Conservation (phyloP, 2,113 vertebrate species). For the Lathamus discolor region DNA sequence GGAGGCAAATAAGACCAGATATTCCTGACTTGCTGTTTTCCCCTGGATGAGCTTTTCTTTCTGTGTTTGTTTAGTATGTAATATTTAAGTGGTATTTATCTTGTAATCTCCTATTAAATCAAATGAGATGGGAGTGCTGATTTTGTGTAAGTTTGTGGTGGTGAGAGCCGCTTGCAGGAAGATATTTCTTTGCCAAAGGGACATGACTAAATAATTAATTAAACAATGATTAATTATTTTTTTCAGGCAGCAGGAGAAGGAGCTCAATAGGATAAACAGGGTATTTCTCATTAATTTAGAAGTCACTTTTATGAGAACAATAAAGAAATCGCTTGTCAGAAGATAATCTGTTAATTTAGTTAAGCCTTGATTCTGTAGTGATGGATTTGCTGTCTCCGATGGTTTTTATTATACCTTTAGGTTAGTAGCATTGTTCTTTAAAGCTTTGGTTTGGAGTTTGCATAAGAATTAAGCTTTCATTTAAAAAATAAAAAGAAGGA, state of each 20-base stretch:
- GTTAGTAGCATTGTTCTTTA: background rate
- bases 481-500: background rate
- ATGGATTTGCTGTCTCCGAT: background rate
- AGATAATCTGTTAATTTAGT: constrained; percentile 6
- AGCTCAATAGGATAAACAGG: constrained; percentile 19
- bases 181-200: constrained; percentile 6
- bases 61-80: constrained; percentile 8
- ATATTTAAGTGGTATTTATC: constrained; percentile 39
- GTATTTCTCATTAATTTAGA: constrained; percentile 47
- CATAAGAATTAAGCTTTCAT: background rate
- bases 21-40: background rate
- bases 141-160: background rate
- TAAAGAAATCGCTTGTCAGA: constrained; percentile 36
- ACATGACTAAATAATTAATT: constrained; percentile 49
- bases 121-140: background rate
- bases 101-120: constrained; percentile 47
- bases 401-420: constrained; percentile 11
- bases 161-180: background rate
- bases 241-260: background rate
- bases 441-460: background rate
- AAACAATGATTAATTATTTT: constrained; percentile 24
- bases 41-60: background rate
- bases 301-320: constrained; percentile 46
- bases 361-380: background rate
- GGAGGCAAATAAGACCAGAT: background rate